These are phyloP conservation scores for Panzeria rudis DNA, from an alignment of 2,888 invertebrate species.

Conservation along the genomic window DNA sequence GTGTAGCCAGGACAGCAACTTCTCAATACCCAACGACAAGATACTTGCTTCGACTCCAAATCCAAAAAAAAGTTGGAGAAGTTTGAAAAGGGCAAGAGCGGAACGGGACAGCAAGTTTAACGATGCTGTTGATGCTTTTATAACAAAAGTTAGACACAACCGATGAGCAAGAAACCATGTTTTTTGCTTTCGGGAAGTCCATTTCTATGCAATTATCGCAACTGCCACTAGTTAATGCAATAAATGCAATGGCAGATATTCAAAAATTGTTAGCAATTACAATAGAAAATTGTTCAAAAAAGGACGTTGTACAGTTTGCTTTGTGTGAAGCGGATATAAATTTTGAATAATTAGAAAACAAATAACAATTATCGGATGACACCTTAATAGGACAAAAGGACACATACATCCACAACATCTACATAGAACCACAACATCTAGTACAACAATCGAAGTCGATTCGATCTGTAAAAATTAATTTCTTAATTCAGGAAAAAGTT, in stretches of 20 bases:
- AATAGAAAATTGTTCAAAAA: not conserved
- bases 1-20: too few species aligned
- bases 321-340: not conserved
- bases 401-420: too few species aligned
- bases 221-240: not conserved
- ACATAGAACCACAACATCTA: too few species aligned
- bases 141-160: not conserved
- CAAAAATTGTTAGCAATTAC: slow-evolving; percentile 4
- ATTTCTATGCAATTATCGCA: slow-evolving; percentile 4
- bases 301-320: not conserved
- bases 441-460: too few species aligned
- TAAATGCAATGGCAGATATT: slow-evolving; percentile 11
- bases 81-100: too few species aligned
- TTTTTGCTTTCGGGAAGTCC: slow-evolving; percentile 2
- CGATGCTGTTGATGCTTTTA: too few species aligned
- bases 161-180: not conserved
- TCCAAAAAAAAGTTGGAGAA: too few species aligned
- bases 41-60: not conserved
- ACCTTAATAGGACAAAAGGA: too few species aligned
- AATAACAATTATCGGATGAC: too few species aligned
- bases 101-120: too few species aligned
- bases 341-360: not conserved
- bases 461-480: too few species aligned
- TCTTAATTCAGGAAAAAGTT: too few species aligned
- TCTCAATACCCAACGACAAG: not conserved